Evolutionary conservation across 2,797 vertebrate species (phyloP), one percentile per base, ranked within the genome.

Genomic region (Ctenochaetus hawaiiensis): DNA sequence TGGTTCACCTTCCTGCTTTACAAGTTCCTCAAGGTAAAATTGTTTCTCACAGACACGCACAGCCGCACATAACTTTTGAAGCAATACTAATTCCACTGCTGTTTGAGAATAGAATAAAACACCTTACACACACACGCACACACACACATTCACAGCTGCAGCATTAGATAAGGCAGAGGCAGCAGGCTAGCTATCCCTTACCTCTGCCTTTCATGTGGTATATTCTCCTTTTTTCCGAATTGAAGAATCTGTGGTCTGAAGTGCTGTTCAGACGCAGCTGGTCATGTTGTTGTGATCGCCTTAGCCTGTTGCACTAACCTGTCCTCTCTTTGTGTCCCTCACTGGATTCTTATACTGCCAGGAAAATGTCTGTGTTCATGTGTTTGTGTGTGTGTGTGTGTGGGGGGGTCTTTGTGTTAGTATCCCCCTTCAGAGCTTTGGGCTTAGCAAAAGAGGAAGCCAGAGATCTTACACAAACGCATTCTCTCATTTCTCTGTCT

Each of bases 1-100:
- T 96, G 95, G 95, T 96, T 96, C 92, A 96, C 95, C 77, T 96
- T 96, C 86, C 95, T 96, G 79, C 95, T 96, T 70, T 93, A 96
- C 92, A 96, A 95, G 93, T 96, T 96, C 90, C 94, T 96, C 83
- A 96, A 96, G 95, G 95, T 96, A 93, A 95, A 90, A 64, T 54
- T 39, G 52, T 73, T 47, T 11, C 12, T 39, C 47, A 54, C 47
- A 56, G 30, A 61, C 20, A 58, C 22, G 78, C 59, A 48, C 49
- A 56, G 13, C 54, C 45, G 34, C 80, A 62, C 67, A 66, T 52
- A 61, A 41, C 60, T 49, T 86, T 58, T 75, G 53, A 86, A 81
- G 87, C 58, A 13, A 49, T 8, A 65, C 72, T 64, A 72, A 83
- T 78, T 65, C 74, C 18, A 17, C 62, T 67, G 58, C 63, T 83